phyloP scores from a whole-genome alignment of 92 coral and sea anemone species.

The Siderastrea radians region DNA sequence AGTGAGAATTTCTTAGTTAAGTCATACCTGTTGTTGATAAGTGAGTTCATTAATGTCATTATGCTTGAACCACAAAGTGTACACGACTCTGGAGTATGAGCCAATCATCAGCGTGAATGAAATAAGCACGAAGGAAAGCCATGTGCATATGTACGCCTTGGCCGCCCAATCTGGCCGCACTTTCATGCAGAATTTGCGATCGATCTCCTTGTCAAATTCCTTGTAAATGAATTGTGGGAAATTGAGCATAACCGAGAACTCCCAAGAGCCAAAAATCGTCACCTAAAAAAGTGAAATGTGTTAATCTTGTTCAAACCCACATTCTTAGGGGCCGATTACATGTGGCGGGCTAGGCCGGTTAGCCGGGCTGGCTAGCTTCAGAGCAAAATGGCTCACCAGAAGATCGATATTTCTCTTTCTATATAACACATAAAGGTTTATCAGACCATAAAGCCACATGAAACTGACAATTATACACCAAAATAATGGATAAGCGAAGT shows the following conservation, averaged over 20 bases:
- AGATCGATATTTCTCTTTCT: too few species aligned
- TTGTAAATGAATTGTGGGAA: background rate
- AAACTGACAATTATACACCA: too few species aligned
- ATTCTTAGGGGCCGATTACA: too few species aligned
- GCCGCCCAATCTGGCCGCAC: background rate
- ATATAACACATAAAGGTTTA: too few species aligned
- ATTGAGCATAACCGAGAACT: background rate
- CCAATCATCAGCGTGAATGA: background rate
- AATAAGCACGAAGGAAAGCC: background rate
- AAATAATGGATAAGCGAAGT: too few species aligned
- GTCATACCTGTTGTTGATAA: background rate
- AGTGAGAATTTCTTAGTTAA: background rate
- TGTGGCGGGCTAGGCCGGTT: too few species aligned
- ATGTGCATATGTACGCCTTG: background rate
- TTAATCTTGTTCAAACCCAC: too few species aligned
- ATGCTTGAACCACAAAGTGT: constrained; percentile 5
- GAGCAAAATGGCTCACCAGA: too few species aligned
- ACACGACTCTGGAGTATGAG: background rate
- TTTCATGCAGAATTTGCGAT: background rate
- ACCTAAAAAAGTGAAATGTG: background rate
- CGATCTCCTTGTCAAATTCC: constrained; percentile 1
- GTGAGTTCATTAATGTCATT: background rate
- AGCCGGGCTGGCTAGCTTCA: too few species aligned
- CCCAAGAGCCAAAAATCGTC: background rate
- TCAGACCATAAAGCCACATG: too few species aligned